Evolutionary conservation across 2,888 invertebrate genomes (phyloP).

Genomic region (Belgica antarctica): DNA sequence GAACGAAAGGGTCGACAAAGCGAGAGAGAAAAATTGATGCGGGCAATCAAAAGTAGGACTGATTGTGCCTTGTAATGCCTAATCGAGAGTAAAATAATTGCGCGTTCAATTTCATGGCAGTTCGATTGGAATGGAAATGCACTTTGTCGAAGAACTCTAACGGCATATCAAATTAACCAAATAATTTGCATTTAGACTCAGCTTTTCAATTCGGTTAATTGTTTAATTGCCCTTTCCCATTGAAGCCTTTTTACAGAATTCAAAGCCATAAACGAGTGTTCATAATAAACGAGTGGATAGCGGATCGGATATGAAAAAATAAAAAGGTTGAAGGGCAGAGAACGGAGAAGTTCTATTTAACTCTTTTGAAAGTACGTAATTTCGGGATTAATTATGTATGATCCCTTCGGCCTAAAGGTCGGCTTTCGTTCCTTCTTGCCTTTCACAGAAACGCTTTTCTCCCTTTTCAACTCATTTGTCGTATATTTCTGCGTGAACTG

Average conservation of each 20-base stretch:
- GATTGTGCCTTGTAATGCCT: not conserved
- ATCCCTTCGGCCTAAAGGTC: constrained; percentile 24
- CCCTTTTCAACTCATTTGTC: not conserved
- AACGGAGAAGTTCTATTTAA: constrained; percentile 2
- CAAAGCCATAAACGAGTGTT: not conserved
- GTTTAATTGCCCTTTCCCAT: constrained; percentile 30
- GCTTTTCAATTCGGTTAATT: constrained; percentile 22
- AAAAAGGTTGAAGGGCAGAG: not conserved
- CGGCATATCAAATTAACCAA: constrained; percentile 40
- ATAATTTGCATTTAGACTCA: constrained; percentile 17
- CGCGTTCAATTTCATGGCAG: constrained; percentile 36
- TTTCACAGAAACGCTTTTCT: not conserved
- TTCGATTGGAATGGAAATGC: constrained; percentile 38
- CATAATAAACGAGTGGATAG: not conserved
- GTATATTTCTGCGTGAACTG: constrained; percentile 29
- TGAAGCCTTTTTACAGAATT: too few species aligned
- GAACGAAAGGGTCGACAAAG: constrained; percentile 17
- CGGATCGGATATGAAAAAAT: not conserved
- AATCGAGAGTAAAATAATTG: constrained; percentile 39
- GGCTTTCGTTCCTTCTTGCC: not conserved
- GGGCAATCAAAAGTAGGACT: not conserved
- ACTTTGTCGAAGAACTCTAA: constrained; percentile 33
- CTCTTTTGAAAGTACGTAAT: constrained; percentile 18
- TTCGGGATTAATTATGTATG: constrained; percentile 32
- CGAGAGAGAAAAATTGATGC: not conserved